phyloP scores from a whole-genome alignment of 2,797 vertebrate genomes.

The Bradypodion ventrale region DNA sequence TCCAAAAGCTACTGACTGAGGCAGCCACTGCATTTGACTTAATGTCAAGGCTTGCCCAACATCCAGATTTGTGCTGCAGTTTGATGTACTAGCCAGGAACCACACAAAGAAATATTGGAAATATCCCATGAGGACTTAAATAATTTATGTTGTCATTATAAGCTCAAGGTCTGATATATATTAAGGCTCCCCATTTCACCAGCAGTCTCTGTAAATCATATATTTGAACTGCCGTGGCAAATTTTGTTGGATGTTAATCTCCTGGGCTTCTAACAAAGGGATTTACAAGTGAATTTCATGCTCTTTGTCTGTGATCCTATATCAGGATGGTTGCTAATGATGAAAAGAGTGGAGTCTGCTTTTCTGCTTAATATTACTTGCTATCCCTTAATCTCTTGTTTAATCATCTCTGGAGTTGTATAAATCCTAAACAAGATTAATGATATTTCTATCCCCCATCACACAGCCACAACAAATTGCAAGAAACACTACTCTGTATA shows the following conservation, averaged over 20 bases:
- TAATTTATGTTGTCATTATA: neutral
- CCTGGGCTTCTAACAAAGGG: neutral
- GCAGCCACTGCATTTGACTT: too few species aligned
- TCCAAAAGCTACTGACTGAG: too few species aligned
- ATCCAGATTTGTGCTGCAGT: neutral
- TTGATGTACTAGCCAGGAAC: neutral
- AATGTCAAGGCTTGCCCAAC: too few species aligned
- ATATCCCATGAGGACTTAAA: neutral
- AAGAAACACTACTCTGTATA: neutral
- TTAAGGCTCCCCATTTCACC: neutral
- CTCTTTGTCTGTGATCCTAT: neutral
- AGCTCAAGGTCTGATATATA: neutral
- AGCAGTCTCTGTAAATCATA: slow-evolving; percentile 11
- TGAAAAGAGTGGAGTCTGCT: neutral
- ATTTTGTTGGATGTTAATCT: slow-evolving; percentile 5
- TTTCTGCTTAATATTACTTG: neutral
- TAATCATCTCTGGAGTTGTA: neutral
- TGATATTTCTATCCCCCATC: neutral
- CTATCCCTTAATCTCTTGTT: neutral
- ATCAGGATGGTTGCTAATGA: neutral
- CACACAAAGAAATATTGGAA: neutral
- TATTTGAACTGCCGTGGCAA: neutral
- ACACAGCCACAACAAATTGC: neutral
- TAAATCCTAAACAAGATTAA: neutral
- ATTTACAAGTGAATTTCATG: slow-evolving; percentile 7